Conservation (phyloP, 2,888 invertebrate genomes). For the Tinea pellionella region DNA sequence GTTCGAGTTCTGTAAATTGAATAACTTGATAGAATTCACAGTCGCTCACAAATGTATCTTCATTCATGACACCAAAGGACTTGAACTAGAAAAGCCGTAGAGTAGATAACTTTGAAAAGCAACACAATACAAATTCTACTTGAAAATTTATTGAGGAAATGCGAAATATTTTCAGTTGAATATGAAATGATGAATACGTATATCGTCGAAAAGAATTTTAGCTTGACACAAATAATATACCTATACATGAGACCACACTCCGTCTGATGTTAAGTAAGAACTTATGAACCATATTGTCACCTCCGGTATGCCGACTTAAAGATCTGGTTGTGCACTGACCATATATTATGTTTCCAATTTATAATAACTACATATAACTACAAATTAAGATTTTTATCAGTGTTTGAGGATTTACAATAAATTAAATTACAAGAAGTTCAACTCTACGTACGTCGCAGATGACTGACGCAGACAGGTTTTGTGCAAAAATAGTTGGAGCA, state of each 20-base stretch:
- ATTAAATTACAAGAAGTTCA: background rate
- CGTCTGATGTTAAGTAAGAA: too few species aligned
- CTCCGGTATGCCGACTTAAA: too few species aligned
- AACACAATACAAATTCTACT: background rate
- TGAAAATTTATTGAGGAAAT: background rate
- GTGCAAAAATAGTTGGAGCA: constrained; percentile 54
- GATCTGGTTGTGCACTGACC: too few species aligned
- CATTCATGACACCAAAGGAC: constrained; percentile 52
- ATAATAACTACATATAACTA: too few species aligned
- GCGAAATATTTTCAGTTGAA: background rate
- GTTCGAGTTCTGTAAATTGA: constrained; percentile 42
- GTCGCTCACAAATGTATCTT: constrained; percentile 66
- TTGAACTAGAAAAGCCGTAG: constrained; percentile 31
- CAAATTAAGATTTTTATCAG: too few species aligned
- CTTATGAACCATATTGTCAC: too few species aligned
- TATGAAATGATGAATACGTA: background rate
- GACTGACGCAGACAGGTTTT: constrained; percentile 62
- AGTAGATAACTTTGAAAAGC: constrained; percentile 21
- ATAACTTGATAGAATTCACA: constrained; percentile 51
- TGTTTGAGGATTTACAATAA: too few species aligned
- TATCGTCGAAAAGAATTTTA: constrained; percentile 9
- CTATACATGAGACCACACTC: too few species aligned
- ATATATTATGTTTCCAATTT: too few species aligned
- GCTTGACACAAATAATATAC: background rate
- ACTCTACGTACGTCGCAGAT: constrained; percentile 19